Base-by-base conservation (phyloP, 1,140 invertebrate species). In the Glossosoma conforme region DNA sequence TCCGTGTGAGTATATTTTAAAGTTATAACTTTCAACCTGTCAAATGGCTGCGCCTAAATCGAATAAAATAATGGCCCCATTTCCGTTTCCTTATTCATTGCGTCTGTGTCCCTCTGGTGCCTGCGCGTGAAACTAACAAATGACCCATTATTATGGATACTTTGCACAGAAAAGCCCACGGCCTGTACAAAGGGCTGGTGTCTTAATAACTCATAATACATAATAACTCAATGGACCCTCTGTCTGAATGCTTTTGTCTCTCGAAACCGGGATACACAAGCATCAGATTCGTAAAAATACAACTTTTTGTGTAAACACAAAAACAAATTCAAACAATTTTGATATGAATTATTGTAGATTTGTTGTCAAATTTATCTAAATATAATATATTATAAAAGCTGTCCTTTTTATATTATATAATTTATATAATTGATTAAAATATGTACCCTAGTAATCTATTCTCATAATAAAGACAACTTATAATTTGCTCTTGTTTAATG, bases 101-200 rank as follows among this genome's bases (percentile, higher is more conserved):
- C 18, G 17, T 14, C 3, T 11, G 13, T 38, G 4, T 17, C 5
- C 17, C n/a, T 10, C 18, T 54, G 35, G 47, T 51, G 51, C 54
- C 56, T 58, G 56, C 51, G 56, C 46, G 56, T 58, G 56, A 58
- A 51, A 58, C 56, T 58, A 58, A 58, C 56, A 58, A 58, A 58
- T 58, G 56, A 58, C 56, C 56, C 47, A 46, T 58, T 58, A 58
- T 58, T 58, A 58, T 22, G 51, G 47, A 47, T 54, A 58, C 56
- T 58, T 58, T 58, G 45, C 37, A 58, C 51, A 58, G 52, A 52
- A 46, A 14, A 18, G 32, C 45, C 35, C 52, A 46, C 19, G 24
- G 32, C 45, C 35, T 42, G 33, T 45, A 32, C 45, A 28, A 51
- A 41, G 45, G 52, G 56, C 44, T 44, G 41, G 54, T 37, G 32